Conservation (phyloP, 1,140 invertebrate genomes). For the Drosophila subobscura region DNA sequence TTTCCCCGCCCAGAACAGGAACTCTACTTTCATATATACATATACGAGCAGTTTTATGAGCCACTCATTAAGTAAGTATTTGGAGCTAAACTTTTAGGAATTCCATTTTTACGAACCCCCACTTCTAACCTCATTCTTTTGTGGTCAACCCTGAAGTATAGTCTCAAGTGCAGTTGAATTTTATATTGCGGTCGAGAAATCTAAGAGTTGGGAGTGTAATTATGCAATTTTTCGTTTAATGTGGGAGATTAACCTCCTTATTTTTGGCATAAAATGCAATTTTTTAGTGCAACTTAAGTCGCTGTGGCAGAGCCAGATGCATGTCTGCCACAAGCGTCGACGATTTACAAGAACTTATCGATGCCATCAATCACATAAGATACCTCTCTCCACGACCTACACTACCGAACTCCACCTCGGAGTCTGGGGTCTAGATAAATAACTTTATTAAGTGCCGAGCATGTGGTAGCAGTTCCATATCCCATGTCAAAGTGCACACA, state of each 20-base stretch:
- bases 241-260: slow-evolving; percentile 17
- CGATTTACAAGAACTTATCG: slow-evolving; percentile 80
- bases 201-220: slow-evolving; percentile 37
- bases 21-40: slow-evolving; percentile 48
- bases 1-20: slow-evolving; percentile 9
- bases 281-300: slow-evolving; percentile 46
- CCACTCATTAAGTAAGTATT: slow-evolving; percentile 50
- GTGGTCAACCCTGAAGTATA: slow-evolving; percentile 25
- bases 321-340: slow-evolving; percentile 40
- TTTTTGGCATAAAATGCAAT: slow-evolving; percentile 35
- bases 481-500: slow-evolving; percentile 18
- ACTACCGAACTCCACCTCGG: slow-evolving; percentile 21
- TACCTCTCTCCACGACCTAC: not conserved
- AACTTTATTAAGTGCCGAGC: slow-evolving; percentile 65
- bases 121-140: slow-evolving; percentile 2
- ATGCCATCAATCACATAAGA: slow-evolving; percentile 75
- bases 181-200: slow-evolving; percentile 37
- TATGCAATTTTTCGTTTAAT: slow-evolving; percentile 33
- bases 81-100: slow-evolving; percentile 34
- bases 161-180: slow-evolving; percentile 67
- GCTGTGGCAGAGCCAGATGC: slow-evolving; percentile 16
- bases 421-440: slow-evolving; percentile 39
- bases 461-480: slow-evolving; percentile 5
- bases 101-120: slow-evolving; percentile 21
- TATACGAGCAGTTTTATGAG: slow-evolving; percentile 48